Percentiles rank a stretch among this genome's conserved stretches.
Conservation (phyloP, 1,140 invertebrate species). For the Eupristina koningsbergeri region DNA sequence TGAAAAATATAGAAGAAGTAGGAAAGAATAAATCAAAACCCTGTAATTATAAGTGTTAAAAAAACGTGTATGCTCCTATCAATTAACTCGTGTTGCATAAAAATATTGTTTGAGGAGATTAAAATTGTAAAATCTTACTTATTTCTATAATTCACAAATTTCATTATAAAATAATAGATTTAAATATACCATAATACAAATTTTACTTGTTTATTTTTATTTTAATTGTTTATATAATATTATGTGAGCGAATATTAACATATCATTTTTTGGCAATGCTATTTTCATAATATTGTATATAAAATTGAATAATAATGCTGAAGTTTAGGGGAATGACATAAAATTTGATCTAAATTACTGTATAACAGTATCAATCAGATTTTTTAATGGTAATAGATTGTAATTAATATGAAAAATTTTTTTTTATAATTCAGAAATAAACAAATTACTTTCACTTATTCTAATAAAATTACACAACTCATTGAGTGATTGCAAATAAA, state of each 20-base stretch:
- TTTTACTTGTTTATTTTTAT: too few species aligned
- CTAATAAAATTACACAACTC: conserved; percentile 39
- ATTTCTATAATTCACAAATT: too few species aligned
- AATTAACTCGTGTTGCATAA: not conserved
- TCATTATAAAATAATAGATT: too few species aligned
- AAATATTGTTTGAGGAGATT: too few species aligned
- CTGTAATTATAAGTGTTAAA: not conserved
- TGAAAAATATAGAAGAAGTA: not conserved
- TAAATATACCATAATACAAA: too few species aligned
- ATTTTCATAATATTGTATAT: too few species aligned
- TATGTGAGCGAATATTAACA: too few species aligned
- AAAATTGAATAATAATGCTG: too few species aligned
- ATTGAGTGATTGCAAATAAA: not conserved
- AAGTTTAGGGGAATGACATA: too few species aligned
- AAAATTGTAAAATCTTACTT: too few species aligned
- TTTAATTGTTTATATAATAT: too few species aligned
- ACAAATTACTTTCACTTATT: conserved; percentile 43
- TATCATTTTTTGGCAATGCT: too few species aligned
- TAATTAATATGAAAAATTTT: not conserved
- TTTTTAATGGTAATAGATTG: not conserved
- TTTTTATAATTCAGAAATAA: not conserved
- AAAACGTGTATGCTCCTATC: not conserved
- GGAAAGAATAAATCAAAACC: not conserved
- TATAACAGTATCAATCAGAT: not conserved
- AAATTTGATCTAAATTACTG: not conserved